Evolutionary conservation across 1,140 invertebrate species (phyloP), one percentile per base, ranked within the genome.

Genomic region (Apis florea): DNA sequence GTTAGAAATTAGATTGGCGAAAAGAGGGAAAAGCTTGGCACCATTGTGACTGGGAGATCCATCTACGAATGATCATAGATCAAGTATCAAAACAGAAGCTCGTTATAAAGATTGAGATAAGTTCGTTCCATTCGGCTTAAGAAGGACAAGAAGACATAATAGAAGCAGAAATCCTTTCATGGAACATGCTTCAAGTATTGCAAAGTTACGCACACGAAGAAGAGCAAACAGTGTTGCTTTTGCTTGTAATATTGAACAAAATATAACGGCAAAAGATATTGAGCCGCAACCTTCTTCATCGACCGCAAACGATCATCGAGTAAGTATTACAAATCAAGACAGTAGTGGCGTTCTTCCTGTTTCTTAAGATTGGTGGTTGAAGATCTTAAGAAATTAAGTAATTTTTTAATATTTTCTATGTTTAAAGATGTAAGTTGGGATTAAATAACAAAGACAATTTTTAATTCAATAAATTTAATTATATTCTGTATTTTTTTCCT

Each of bases 1-100:
- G 92, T 90, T 93, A 26, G 94, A 94, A 75, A 83, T 91, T n/a
- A 88, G 90, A 70, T 76, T 94, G 19, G 87, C 90, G 0, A 90
- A 90, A 66, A 89, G 90, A 12, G 90, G 90, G 8, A 93, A 93
- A 76, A 90, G 87, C 13, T 77, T 92, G 4, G 91, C 88, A 51
- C 90, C 92, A 19, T 93, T 92, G 84, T 93, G 92, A 93, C 92
- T 88, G 75, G 71, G 79, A 75, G 76, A 86, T 17, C 61, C 69
- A 40, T 76, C 47, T n/a, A 72, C 74, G 15, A 84, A 70, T 19
- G 73, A 87, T n/a, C 85, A 68, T 56, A 71, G 84, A 10, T 84
- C 83, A 47, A 85, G 26, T 47, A 59, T 66, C 15, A 87, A 88
- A 26, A 68, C 67, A n/a, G 80, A 88, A 10, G 68, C 82, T 0